phyloP scores from a whole-genome alignment of 2,888 invertebrate species.

The Dysmachus trigonus region DNA sequence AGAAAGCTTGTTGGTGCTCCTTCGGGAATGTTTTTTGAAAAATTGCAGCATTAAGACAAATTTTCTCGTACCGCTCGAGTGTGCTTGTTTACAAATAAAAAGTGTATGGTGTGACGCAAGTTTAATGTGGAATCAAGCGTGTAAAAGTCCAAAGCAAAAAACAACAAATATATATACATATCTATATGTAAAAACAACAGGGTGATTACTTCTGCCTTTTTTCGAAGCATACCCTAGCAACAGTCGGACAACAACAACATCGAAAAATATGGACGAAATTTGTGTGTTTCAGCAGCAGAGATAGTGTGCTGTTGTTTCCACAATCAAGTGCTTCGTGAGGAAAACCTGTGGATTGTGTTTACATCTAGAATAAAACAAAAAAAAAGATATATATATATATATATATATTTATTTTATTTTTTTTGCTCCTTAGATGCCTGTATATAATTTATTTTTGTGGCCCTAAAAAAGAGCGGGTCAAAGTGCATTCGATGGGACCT shows the following conservation, averaged over 20 bases:
- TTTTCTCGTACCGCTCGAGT: neutral
- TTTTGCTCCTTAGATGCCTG: neutral
- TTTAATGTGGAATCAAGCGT: neutral
- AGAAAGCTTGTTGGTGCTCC: neutral
- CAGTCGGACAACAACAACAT: neutral
- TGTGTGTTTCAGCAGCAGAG: neutral
- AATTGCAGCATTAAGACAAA: neutral
- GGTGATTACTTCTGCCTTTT: neutral
- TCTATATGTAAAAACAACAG: neutral
- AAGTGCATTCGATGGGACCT: too few species aligned
- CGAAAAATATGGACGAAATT: neutral
- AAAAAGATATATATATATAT: neutral
- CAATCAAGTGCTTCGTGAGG: neutral
- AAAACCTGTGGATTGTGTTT: constrained; percentile 45
- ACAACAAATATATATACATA: neutral
- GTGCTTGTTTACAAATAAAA: neutral
- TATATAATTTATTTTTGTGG: neutral
- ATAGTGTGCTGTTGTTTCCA: constrained; percentile 2
- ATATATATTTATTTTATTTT: too few species aligned
- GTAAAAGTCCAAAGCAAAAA: neutral
- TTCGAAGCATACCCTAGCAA: neutral
- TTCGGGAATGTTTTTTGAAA: neutral
- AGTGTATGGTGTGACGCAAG: neutral
- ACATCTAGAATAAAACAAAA: neutral
- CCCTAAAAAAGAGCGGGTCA: neutral